phyloP scores from a whole-genome alignment of 2,797 vertebrate species.

The Sebastes baramenuke region DNA sequence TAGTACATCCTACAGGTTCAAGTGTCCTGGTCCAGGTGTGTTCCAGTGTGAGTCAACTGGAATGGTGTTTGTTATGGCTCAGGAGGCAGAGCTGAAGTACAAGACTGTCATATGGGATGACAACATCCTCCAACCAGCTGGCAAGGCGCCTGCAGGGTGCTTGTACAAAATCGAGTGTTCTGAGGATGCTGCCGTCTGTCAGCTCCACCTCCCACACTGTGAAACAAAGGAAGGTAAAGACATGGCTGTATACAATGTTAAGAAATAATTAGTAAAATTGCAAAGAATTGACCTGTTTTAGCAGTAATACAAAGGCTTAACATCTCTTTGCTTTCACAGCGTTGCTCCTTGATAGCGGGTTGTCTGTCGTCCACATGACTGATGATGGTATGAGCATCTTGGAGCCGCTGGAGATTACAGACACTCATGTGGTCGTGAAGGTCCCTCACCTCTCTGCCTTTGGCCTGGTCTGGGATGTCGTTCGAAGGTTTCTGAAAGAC shows the following conservation, averaged over 20 bases:
- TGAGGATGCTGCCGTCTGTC: neutral
- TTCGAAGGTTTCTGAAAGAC: neutral
- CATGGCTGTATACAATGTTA: neutral
- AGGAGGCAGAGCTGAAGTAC: slow-evolving; percentile 39
- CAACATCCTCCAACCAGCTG: slow-evolving; percentile 14
- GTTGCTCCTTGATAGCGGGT: neutral
- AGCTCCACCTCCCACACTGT: slow-evolving; percentile 53
- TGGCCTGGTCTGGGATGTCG: slow-evolving; percentile 3
- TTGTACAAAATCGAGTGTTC: slow-evolving; percentile 24
- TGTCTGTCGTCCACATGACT: slow-evolving; percentile 32
- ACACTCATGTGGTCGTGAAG: slow-evolving; percentile 41
- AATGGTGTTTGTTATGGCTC: slow-evolving; percentile 46
- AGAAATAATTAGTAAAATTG: neutral
- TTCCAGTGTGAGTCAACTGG: slow-evolving; percentile 45
- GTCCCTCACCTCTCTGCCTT: slow-evolving; percentile 39
- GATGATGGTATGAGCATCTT: slow-evolving; percentile 14
- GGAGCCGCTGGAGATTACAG: slow-evolving; percentile 21
- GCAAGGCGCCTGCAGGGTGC: slow-evolving; percentile 41
- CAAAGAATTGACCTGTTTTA: fast-evolving
- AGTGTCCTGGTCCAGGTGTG: slow-evolving; percentile 40
- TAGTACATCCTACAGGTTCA: slow-evolving; percentile 28
- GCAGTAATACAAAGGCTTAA: neutral
- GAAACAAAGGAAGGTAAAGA: slow-evolving; percentile 27
- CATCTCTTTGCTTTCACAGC: neutral
- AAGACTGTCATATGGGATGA: slow-evolving; percentile 49